These are phyloP conservation scores for Scaeva pyrastri DNA, from an alignment of 2,888 invertebrate species.

Conservation along the genomic window DNA sequence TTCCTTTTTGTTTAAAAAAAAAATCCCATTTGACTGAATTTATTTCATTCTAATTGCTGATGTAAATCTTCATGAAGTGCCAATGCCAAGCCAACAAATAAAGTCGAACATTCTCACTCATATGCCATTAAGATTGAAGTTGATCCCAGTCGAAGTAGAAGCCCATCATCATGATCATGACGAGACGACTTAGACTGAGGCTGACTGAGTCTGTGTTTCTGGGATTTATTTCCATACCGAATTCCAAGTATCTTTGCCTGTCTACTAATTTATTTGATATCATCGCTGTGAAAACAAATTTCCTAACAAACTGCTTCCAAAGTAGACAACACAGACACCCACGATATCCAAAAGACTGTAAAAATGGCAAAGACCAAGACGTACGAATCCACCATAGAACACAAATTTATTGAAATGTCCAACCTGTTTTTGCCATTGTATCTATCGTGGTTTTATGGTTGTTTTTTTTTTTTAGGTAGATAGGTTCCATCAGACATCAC, in stretches of 20 bases:
- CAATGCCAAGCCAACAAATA: slow-evolving; percentile 10
- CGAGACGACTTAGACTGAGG: not conserved
- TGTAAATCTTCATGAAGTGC: slow-evolving; percentile 31
- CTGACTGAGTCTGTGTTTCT: no score
- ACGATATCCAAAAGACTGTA: slow-evolving; percentile 13
- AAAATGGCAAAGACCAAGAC: not conserved
- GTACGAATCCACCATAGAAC: slow-evolving; percentile 19
- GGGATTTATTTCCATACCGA: slow-evolving; percentile 32
- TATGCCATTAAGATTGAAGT: no score
- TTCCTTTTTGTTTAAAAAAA: slow-evolving; percentile 24
- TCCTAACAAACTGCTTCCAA: slow-evolving; percentile 55
- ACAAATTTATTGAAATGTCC: slow-evolving; percentile 50
- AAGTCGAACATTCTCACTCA: slow-evolving; percentile 15
- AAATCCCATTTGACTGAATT: slow-evolving; percentile 34
- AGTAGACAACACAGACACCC: slow-evolving; percentile 59
- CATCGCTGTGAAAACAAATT: slow-evolving; percentile 60
- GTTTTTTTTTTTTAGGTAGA: not conserved
- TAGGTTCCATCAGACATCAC: not conserved
- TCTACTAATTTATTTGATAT: slow-evolving; percentile 48
- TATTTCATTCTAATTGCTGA: slow-evolving; percentile 25
- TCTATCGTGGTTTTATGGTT: not conserved
- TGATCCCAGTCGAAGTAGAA: not conserved
- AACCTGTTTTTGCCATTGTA: slow-evolving; percentile 56
- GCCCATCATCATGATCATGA: not conserved
- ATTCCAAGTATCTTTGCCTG: slow-evolving; percentile 6